These are phyloP conservation scores for Mesocricetus auratus DNA, from an alignment of 2,113 vertebrate genomes.

Conservation along the genomic window DNA sequence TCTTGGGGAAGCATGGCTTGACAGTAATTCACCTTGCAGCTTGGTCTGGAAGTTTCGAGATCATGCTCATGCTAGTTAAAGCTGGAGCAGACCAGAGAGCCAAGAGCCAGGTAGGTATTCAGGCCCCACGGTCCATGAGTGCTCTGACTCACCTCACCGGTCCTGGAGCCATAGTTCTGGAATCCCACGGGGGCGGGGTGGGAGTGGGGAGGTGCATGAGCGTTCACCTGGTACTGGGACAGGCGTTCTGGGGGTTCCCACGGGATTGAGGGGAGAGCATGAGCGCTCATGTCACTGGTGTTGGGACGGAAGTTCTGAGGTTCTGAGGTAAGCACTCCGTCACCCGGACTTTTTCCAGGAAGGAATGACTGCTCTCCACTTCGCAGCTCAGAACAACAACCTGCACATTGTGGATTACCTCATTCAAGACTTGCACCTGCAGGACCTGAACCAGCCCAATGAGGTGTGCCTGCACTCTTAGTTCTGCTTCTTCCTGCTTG, in stretches of 20 bases:
- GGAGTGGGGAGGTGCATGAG: neutral
- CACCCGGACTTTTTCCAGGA: slow-evolving; percentile 85
- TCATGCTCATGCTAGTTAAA: slow-evolving; percentile 92
- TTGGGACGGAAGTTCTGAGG: neutral
- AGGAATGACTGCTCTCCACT: slow-evolving; percentile 93
- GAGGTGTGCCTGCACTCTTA: slow-evolving; percentile 77
- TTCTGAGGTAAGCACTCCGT: neutral
- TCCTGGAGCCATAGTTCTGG: neutral
- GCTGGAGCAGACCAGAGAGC: slow-evolving; percentile 93
- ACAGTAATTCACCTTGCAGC: slow-evolving; percentile 93
- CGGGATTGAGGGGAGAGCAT: neutral
- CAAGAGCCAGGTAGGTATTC: slow-evolving; percentile 89
- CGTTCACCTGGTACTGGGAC: neutral
- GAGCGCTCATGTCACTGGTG: neutral
- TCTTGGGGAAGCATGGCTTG: slow-evolving; percentile 89
- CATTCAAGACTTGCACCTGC: slow-evolving; percentile 92
- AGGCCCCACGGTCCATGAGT: neutral
- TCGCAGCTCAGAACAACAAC: slow-evolving; percentile 93
- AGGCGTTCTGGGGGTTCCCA: neutral
- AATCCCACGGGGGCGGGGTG: neutral
- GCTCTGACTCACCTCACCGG: neutral
- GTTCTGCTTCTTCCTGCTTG: neutral
- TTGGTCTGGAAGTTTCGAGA: slow-evolving; percentile 93
- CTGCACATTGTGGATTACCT: slow-evolving; percentile 91
- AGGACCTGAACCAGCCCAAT: slow-evolving; percentile 91